Conservation (phyloP, 2,797 vertebrate species). For the Hipposideros larvatus region DNA sequence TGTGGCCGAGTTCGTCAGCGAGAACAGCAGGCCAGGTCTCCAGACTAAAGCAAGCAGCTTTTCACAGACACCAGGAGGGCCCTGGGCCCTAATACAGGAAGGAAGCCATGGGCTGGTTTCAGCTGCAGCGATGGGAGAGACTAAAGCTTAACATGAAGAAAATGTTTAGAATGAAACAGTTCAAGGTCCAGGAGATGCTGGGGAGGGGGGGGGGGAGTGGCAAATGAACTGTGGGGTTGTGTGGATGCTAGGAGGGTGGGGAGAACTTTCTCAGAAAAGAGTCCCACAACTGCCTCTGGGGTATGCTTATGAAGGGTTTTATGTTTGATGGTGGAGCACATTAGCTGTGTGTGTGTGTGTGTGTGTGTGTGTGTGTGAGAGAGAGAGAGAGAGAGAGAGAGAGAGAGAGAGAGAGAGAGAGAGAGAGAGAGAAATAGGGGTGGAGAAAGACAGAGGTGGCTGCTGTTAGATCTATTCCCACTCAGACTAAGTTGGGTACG, state of each 20-base stretch:
- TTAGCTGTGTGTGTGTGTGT: too few species aligned
- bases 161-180: background rate
- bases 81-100: accelerated
- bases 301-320: background rate
- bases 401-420: too few species aligned
- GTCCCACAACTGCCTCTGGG: background rate
- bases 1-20: background rate
- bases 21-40: background rate
- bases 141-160: background rate
- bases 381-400: too few species aligned
- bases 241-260: background rate
- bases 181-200: background rate
- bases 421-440: background rate
- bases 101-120: background rate
- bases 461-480: background rate
- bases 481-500: background rate
- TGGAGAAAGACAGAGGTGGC: background rate
- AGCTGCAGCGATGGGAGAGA: background rate
- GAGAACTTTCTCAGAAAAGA: background rate
- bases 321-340: background rate
- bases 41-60: background rate
- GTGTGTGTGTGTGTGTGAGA: too few species aligned
- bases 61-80: background rate
- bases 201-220: too few species aligned
- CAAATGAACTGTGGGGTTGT: background rate